These are phyloP conservation scores for Carassius carassius DNA, from an alignment of 2,113 vertebrate species.

Conservation along the genomic window DNA sequence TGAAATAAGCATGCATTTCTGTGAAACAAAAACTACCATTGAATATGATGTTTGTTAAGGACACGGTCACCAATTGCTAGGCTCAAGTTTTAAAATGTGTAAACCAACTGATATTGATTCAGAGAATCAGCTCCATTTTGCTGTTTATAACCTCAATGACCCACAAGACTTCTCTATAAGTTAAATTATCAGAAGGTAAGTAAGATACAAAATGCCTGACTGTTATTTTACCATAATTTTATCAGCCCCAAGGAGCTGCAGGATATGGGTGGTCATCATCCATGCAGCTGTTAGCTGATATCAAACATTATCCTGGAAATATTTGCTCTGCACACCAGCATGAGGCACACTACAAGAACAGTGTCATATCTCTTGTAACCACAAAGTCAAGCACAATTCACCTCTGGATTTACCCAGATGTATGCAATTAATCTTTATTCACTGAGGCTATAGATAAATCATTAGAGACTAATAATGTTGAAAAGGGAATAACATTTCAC, in stretches of 20 bases:
- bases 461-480: neutral
- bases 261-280: neutral
- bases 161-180: neutral
- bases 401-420: neutral
- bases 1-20: neutral
- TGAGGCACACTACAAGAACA: neutral
- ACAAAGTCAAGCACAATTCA: neutral
- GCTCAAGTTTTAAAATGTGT: neutral
- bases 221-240: neutral
- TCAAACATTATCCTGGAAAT: neutral
- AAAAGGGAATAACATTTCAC: neutral
- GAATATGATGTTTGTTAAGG: neutral
- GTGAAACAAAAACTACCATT: neutral
- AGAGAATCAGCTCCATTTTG: neutral
- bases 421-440: neutral
- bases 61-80: neutral
- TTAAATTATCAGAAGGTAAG: neutral
- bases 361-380: neutral
- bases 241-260: neutral
- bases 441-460: neutral
- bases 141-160: no score
- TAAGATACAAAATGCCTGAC: neutral
- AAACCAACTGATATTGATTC: neutral
- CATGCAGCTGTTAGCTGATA: neutral
- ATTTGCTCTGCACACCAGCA: neutral